phyloP scores from a whole-genome alignment of 2,888 invertebrate genomes.

The Eulithis prunata region DNA sequence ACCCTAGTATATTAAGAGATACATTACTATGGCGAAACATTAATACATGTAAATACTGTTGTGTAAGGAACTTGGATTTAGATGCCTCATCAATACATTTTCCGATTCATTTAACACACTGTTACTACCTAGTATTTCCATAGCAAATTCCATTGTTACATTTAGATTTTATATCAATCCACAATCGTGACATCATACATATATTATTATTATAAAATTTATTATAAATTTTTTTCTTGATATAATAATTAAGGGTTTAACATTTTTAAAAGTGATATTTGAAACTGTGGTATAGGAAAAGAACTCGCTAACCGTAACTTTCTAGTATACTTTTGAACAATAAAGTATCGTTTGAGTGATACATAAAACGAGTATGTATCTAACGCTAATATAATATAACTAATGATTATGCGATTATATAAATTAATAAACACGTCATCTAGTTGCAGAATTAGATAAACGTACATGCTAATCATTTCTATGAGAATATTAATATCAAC shows the following conservation, averaged over 20 bases:
- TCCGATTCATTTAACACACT: constrained; percentile 35
- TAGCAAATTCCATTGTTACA: constrained; percentile 53
- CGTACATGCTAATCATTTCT: not conserved
- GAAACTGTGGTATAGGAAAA: constrained; percentile 19
- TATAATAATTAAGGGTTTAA: constrained; percentile 24
- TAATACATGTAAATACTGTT: constrained; percentile 63
- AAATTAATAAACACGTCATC: constrained; percentile 14
- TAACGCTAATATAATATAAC: constrained; percentile 15
- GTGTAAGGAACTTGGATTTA: constrained; percentile 63
- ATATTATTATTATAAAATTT: constrained; percentile 24
- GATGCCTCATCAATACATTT: constrained; percentile 50
- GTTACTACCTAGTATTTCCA: constrained; percentile 38
- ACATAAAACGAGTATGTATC: constrained; percentile 15
- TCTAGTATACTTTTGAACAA: constrained; percentile 9
- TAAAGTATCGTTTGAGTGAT: constrained; percentile 5
- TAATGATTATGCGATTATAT: constrained; percentile 9
- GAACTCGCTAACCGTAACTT: constrained; percentile 15
- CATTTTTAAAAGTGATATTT: constrained; percentile 24
- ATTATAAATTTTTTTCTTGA: constrained; percentile 19
- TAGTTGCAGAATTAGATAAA: not conserved
- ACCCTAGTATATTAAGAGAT: constrained; percentile 58
- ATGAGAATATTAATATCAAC: no score
- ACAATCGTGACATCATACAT: constrained; percentile 34
- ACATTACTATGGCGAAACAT: constrained; percentile 63
- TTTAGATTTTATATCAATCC: constrained; percentile 39